Conservation (phyloP, 2,113 vertebrate species). For the Phyllostomus hastatus region DNA sequence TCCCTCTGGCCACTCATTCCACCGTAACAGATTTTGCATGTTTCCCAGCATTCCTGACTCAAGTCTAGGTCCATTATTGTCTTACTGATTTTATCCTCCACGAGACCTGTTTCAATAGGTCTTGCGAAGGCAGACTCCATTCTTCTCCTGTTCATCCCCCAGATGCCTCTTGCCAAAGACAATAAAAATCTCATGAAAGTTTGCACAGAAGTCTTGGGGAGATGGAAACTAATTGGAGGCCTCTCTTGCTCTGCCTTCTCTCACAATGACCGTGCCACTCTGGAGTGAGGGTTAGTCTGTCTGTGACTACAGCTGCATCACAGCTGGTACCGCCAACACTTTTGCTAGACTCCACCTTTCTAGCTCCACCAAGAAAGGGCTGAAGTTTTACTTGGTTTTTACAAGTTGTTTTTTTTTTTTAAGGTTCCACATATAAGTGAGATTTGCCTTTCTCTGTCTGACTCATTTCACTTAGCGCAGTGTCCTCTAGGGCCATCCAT, state of each 20-base stretch:
- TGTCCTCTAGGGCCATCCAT: background rate
- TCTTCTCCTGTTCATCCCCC: background rate
- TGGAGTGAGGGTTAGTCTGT: slow-evolving; percentile 74
- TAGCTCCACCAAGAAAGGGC: background rate
- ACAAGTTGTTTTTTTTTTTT: too few relatives aligned
- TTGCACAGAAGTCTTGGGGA: background rate
- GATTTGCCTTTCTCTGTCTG: too few relatives aligned
- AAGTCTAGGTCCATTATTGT: background rate
- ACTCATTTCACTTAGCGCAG: background rate
- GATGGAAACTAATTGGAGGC: slow-evolving; percentile 74
- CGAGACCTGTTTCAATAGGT: background rate
- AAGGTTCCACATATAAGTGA: background rate
- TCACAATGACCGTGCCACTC: slow-evolving; percentile 74
- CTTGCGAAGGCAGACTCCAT: background rate
- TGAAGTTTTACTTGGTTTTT: background rate
- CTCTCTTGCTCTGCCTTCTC: slow-evolving; percentile 68
- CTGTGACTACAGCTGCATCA: slow-evolving; percentile 74
- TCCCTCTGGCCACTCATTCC: too few relatives aligned
- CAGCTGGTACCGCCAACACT: slow-evolving; percentile 69
- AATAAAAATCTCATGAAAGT: background rate
- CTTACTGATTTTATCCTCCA: background rate
- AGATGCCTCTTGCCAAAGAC: background rate
- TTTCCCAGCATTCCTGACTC: background rate
- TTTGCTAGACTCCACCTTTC: slow-evolving; percentile 53
- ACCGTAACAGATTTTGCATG: background rate